Conservation (phyloP, 2,888 invertebrate species). For the Tenthredo livida region DNA sequence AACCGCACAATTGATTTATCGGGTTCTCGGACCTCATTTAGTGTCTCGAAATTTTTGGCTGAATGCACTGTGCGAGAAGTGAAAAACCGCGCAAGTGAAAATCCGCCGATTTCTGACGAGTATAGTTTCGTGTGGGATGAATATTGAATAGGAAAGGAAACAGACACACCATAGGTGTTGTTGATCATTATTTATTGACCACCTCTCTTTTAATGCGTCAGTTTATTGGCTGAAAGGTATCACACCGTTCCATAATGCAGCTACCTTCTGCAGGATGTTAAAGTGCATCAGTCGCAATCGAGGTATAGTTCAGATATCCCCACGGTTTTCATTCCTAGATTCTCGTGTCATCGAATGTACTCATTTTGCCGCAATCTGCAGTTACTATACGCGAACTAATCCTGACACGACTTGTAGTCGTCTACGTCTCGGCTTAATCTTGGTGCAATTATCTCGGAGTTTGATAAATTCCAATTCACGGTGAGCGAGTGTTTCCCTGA, state of each 20-base stretch:
- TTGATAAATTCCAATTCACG: neutral
- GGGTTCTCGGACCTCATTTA: neutral
- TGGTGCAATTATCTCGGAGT: neutral
- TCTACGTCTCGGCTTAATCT: neutral
- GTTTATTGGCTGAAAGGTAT: slow-evolving; percentile 12
- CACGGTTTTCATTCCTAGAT: neutral
- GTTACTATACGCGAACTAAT: neutral
- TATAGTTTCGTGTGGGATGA: neutral
- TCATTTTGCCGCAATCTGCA: neutral
- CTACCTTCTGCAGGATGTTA: neutral
- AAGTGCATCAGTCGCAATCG: slow-evolving; percentile 10
- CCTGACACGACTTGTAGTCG: neutral
- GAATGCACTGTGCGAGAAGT: neutral
- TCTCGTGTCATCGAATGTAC: neutral
- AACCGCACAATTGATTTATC: too few relatives aligned
- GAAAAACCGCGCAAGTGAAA: neutral
- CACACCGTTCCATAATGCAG: neutral
- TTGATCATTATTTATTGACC: neutral
- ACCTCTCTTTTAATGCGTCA: neutral
- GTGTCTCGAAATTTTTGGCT: neutral
- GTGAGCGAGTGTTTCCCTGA: neutral
- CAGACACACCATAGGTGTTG: neutral
- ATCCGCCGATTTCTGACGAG: neutral
- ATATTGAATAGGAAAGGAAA: neutral
- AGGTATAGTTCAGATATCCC: neutral